phyloP scores from a whole-genome alignment of 2,797 vertebrate genomes.

The Rhynchonycteris naso region DNA sequence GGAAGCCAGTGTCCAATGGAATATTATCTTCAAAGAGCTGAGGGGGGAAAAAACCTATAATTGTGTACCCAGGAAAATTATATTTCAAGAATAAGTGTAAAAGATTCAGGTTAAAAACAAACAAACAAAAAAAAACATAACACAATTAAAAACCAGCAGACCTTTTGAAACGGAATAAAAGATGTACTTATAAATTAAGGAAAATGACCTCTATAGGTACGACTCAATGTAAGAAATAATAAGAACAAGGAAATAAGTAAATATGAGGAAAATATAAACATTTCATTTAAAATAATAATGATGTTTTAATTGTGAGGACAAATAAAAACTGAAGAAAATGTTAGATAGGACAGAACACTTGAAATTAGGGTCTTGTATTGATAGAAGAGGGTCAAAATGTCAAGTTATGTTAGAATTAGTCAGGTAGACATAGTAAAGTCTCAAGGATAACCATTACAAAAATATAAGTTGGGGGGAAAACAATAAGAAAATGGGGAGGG shows the following conservation, averaged over 20 bases:
- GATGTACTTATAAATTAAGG: neutral
- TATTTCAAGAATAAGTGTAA: conserved; percentile 16
- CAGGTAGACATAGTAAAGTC: neutral
- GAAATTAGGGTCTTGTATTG: neutral
- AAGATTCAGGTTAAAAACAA: neutral
- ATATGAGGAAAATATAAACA: neutral
- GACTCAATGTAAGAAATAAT: neutral
- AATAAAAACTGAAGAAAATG: neutral
- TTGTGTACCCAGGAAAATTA: neutral
- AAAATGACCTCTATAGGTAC: neutral
- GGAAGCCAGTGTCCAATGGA: neutral
- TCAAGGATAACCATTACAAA: neutral
- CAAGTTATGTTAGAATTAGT: neutral
- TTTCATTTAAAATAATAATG: neutral
- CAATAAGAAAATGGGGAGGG: neutral
- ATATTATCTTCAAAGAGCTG: neutral
- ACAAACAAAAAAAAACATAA: neutral
- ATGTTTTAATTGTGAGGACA: neutral
- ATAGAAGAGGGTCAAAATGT: neutral
- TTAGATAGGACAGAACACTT: neutral
- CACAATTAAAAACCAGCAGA: neutral
- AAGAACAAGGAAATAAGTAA: conserved; percentile 21
- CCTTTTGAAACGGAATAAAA: neutral
- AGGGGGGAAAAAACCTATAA: neutral
- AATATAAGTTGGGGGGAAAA: neutral